Conservation (phyloP, 64 coral and sea anemone genomes). For the Porites australiensis region DNA sequence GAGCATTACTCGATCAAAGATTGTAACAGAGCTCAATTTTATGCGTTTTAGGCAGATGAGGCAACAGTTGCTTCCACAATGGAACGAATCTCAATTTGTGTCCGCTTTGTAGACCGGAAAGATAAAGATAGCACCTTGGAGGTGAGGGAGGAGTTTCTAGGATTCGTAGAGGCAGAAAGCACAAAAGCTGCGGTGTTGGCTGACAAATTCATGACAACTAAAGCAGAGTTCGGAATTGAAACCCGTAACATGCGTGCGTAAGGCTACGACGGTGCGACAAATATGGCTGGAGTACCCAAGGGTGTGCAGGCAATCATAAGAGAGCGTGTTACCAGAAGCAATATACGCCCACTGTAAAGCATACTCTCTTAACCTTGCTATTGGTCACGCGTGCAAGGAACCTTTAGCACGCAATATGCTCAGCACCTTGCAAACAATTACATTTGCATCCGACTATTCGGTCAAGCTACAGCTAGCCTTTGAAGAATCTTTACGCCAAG, state of each 20-base stretch:
- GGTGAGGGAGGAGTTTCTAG: conserved; percentile 80
- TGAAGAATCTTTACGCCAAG: conserved; percentile 69
- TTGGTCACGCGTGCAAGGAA: too few species aligned
- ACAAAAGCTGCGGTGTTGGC: conserved; percentile 76
- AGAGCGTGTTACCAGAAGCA: conserved; percentile 65
- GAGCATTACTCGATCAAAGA: conserved; percentile 55
- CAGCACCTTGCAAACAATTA: too few species aligned
- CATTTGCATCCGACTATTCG: too few species aligned
- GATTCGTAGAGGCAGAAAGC: conserved; percentile 78
- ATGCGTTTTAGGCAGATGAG: conserved; percentile 78
- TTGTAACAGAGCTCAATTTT: conserved; percentile 75
- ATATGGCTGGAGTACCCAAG: conserved; percentile 76
- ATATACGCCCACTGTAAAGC: conserved; percentile 70
- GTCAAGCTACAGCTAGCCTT: conserved; percentile 81
- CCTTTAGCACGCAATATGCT: too few species aligned
- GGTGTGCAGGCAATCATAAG: conserved; percentile 75
- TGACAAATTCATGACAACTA: conserved; percentile 77
- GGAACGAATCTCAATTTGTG: conserved; percentile 85
- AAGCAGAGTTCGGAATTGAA: too few species aligned
- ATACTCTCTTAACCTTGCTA: conserved; percentile 74
- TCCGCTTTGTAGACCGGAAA: conserved; percentile 76
- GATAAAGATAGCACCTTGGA: conserved; percentile 71
- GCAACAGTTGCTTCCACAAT: conserved; percentile 75
- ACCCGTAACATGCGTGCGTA: neutral
- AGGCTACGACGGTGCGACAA: conserved; percentile 74